Evolutionary conservation across 2,888 invertebrate genomes (phyloP).

Genomic region (Pyrrhia umbra): DNA sequence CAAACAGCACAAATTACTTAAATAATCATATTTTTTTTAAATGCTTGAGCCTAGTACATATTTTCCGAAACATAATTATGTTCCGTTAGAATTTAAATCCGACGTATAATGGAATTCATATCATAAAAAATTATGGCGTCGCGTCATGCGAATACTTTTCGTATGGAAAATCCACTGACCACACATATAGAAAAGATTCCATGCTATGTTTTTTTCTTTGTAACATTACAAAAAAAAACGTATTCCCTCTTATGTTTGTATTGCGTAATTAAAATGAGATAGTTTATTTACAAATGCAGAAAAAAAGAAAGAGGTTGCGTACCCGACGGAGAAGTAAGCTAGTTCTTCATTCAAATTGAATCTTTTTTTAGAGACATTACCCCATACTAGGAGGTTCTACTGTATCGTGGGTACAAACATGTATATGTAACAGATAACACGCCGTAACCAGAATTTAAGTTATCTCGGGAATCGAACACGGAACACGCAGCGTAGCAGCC

Average conservation of each 20-base stretch:
- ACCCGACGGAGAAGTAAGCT: background rate
- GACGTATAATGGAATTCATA: background rate
- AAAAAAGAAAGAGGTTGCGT: background rate
- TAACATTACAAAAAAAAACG: slow-evolving; percentile 5
- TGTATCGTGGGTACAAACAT: too few relatives aligned
- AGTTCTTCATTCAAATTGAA: background rate
- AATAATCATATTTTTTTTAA: too few relatives aligned
- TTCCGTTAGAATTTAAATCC: background rate
- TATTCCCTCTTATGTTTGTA: background rate
- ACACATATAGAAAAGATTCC: slow-evolving; percentile 18
- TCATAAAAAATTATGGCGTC: background rate
- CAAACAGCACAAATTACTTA: too few relatives aligned
- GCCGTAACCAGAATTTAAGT: too few relatives aligned
- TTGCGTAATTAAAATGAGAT: slow-evolving; percentile 1
- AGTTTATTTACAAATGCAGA: background rate
- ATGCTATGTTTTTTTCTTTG: slow-evolving; percentile 2
- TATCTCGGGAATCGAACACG: too few relatives aligned
- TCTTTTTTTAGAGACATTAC: too few relatives aligned
- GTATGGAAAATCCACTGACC: slow-evolving; percentile 34
- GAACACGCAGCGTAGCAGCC: too few relatives aligned
- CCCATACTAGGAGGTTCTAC: too few relatives aligned
- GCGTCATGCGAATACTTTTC: background rate
- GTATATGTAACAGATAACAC: too few relatives aligned
- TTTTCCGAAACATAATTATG: too few relatives aligned
- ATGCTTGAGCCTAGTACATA: too few relatives aligned